A percentile compares a stretch with the other conserved stretches of the same genome.
Conservation (phyloP, 2,888 invertebrate species). For the Volucella zonaria region DNA sequence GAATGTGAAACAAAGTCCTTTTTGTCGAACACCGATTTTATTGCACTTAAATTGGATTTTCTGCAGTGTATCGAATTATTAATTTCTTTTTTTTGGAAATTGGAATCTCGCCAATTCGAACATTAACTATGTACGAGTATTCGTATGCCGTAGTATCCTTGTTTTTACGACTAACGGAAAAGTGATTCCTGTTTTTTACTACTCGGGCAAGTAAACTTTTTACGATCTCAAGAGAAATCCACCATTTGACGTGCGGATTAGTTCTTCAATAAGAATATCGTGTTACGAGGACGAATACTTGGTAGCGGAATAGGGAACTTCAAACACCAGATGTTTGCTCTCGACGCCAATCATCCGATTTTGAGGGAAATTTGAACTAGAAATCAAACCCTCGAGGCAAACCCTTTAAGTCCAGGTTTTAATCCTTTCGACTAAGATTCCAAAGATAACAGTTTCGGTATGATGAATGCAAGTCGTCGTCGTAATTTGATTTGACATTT, state of each 20-base stretch:
- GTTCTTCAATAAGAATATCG: conserved; percentile 65
- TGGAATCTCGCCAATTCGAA: conserved; percentile 15
- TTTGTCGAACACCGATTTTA: conserved; percentile 65
- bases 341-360: conserved; percentile 49
- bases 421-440: conserved; percentile 67
- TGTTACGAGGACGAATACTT: conserved; percentile 31
- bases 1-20: conserved; percentile 35
- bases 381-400: not conserved
- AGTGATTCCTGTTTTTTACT: conserved; percentile 40
- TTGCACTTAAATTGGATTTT: conserved; percentile 69
- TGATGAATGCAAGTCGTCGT: conserved; percentile 37
- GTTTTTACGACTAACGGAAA: conserved; percentile 71
- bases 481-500: conserved; percentile 72
- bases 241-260: conserved; percentile 66
- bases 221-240: conserved; percentile 57
- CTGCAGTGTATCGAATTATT: conserved; percentile 67
- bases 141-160: conserved; percentile 24
- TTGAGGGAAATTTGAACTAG: conserved; percentile 6
- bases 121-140: conserved; percentile 5
- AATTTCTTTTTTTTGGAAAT: not conserved
- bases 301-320: not conserved
- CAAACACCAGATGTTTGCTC: conserved; percentile 53
- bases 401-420: conserved; percentile 48
- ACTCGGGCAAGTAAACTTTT: conserved; percentile 37
- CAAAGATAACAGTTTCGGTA: conserved; percentile 45